Base-by-base conservation (phyloP, 2,888 invertebrate species). In the Drosophila lutescens region DNA sequence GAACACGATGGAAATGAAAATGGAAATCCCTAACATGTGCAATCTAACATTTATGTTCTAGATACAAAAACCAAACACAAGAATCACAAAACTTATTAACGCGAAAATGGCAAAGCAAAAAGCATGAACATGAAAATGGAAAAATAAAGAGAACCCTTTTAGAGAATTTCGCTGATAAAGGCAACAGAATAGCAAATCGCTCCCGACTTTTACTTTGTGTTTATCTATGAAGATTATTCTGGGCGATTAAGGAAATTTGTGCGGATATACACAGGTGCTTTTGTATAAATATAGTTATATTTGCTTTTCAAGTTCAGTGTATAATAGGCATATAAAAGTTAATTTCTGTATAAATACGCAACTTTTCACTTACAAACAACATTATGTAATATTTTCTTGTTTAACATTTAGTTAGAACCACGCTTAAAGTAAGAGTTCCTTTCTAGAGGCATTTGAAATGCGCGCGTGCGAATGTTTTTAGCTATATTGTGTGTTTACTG, bases 121-220 rank as follows among this genome's bases (percentile, higher is more conserved):
- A 44, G 53, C 57, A 60, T 53, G 36, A 61, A 43, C 46, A 43
- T 68, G 79, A 41, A 47, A 53, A 69, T 78, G 70, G 80, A 63
- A 79, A 86, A 80, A 83, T 82, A 86, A 82, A 82, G 83, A 82
- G 76, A 83, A 79, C 63, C 86, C 87, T 87, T 86, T 87, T 86
- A 86, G 85, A 87, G 79, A 86, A 86, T 86, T 86, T 87, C 88
- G 88, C 85, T 85, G 85, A 87, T 87, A 86, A 83, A 80, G 69
- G 81, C 84, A 84, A 84, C 79, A 79, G 82, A 86, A 83, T 84
- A 84, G 86, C 74, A 74, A 83, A 83, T 72, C 41, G 5, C 43
- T 9, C 0, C 12, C 4, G 38, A 40, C 32, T 65, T 54, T 66
- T 66, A 15, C 40, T 50, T 50, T n/a, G 9, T 13, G 50, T 49